A percentile compares a stretch with the other conserved stretches of the same genome.
These are phyloP conservation scores for Carposina sasakii DNA, from an alignment of 1,140 invertebrate genomes.

Conservation along the genomic window DNA sequence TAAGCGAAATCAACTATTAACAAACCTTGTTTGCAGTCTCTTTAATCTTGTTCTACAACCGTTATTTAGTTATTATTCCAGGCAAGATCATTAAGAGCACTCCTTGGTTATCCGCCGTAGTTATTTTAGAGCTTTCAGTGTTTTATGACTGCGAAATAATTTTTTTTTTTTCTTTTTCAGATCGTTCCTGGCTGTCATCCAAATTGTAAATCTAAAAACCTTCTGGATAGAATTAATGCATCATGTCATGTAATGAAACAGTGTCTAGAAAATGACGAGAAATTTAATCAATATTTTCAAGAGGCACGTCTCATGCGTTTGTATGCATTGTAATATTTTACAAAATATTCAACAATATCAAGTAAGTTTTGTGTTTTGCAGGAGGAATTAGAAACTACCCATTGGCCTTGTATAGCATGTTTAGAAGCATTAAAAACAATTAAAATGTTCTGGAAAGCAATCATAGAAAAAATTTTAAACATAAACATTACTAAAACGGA, in stretches of 20 bases:
- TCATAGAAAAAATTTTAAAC: constrained; percentile 51
- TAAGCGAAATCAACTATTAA: constrained; percentile 18
- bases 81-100: neutral
- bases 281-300: constrained; percentile 49
- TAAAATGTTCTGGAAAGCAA: constrained; percentile 63
- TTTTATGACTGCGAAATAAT: too few species aligned
- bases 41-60: too few species aligned
- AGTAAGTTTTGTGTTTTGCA: too few species aligned
- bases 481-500: constrained; percentile 33
- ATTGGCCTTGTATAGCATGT: constrained; percentile 62
- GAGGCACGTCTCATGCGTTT: too few species aligned
- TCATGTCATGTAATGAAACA: constrained; percentile 51
- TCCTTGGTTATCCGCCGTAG: too few species aligned
- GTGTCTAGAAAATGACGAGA: constrained; percentile 41
- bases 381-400: constrained; percentile 58
- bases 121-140: too few species aligned
- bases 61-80: neutral
- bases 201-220: constrained; percentile 52
- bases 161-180: too few species aligned
- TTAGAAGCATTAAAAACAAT: constrained; percentile 53
- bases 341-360: too few species aligned
- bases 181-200: constrained; percentile 43
- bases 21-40: neutral
- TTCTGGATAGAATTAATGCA: constrained; percentile 50
- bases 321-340: too few species aligned